phyloP scores from a whole-genome alignment of 2,888 invertebrate species.

The Acanthacorydalis orientalis region DNA sequence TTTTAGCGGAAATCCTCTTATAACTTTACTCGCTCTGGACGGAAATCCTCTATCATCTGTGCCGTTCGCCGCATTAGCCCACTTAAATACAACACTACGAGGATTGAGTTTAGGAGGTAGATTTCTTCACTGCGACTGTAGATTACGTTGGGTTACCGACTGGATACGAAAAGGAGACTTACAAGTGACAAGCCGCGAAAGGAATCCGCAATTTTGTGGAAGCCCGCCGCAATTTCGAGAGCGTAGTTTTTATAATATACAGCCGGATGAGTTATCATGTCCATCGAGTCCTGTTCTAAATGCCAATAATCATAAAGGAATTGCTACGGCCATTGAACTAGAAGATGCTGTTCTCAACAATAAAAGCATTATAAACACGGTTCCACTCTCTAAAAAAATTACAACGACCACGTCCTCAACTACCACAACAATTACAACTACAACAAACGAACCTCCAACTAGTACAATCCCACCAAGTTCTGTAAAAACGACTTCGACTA shows the following conservation, averaged over 20 bases:
- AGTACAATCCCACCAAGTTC: conserved; percentile 23
- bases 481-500: conserved; percentile 15
- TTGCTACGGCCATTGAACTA: conserved; percentile 36
- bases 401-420: conserved; percentile 18
- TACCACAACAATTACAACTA: conserved; percentile 13
- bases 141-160: conserved; percentile 73
- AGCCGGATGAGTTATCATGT: conserved; percentile 55
- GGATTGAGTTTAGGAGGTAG: conserved; percentile 79
- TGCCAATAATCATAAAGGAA: conserved; percentile 30
- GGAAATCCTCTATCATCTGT: conserved; percentile 80
- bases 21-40: conserved; percentile 75
- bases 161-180: conserved; percentile 79
- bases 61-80: conserved; percentile 58
- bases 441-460: conserved; percentile 17
- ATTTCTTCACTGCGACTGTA: conserved; percentile 78
- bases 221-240: conserved; percentile 64
- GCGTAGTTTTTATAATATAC: conserved; percentile 73
- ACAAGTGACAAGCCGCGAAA: conserved; percentile 81
- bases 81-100: conserved; percentile 65
- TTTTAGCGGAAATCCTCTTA: conserved; percentile 64
- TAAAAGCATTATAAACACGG: conserved; percentile 19
- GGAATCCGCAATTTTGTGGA: conserved; percentile 86
- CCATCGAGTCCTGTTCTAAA: conserved; percentile 17
- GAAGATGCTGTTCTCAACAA: conserved; percentile 22
- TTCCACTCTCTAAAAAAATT: conserved; percentile 14